Base-by-base conservation (phyloP, 2,888 invertebrate species). In the Griposia aprilina region DNA sequence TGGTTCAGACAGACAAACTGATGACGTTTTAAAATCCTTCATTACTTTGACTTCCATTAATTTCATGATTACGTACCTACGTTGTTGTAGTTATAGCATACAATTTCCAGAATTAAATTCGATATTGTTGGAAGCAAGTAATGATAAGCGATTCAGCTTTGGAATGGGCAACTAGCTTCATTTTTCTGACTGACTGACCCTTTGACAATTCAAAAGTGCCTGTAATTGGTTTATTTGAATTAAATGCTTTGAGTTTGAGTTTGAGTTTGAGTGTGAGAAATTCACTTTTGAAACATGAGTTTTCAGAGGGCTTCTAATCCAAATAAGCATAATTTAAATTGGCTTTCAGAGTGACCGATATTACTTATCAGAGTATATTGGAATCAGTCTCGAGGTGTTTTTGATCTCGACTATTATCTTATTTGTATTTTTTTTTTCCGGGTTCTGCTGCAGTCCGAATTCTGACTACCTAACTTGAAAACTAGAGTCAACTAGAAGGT, bases 21-120 rank as follows among this genome's bases (percentile, higher is more conserved):
- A 70, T 55, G 20, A 36, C 60, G 36, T 50, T 81, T 68, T 71
- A 59, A 75, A 76, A 26, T 48, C 4, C 23, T n/a, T 63, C 4
- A 71, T 69, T 60, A 59, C 30, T 62, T 81, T 41, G 36, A 36
- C 30, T 66, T 80, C 7, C 60, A 80, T 72, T 82, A 30, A 55
- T 45, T 66, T 73, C 50, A 26, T 62, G 36, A 74, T 60, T 26
- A 60, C 20, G 10, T 48, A 20, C n/a, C n/a, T n/a, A n/a, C 23
- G 15, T 45, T 65, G 45, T 23, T 20, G 45, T 15, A 2, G 20
- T 20, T 48, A 26, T 2, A 11, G 10, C 60, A 41, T 8, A 17
- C 50, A 63, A n/a, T 45, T 5, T 7, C 13, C 41, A 10, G 52
- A 63, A 84, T 67, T 74, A 13, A 68, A 63, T 80, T 68, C n/a